phyloP scores from a whole-genome alignment of 2,797 vertebrate genomes.

The Eidolon dupreanum region DNA sequence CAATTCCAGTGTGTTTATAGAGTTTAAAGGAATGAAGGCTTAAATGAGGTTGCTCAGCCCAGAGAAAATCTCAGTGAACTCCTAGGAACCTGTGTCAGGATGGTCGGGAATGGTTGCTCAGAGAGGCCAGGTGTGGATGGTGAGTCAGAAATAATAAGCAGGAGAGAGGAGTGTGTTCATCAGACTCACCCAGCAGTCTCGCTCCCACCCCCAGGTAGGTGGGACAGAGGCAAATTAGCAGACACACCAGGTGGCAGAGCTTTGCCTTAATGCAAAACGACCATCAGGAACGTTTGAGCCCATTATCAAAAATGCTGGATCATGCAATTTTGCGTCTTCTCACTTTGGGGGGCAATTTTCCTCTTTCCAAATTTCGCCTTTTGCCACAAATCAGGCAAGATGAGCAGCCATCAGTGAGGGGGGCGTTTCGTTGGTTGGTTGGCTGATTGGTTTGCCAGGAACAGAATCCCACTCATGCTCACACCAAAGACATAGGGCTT shows the following conservation, averaged over 20 bases:
- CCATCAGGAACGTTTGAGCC: accelerated
- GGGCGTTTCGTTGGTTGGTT: background rate
- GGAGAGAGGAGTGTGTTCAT: background rate
- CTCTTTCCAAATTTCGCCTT: background rate
- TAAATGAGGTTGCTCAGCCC: background rate
- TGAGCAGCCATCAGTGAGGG: background rate
- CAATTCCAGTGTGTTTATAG: background rate
- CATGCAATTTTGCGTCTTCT: background rate
- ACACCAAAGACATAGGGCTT: background rate
- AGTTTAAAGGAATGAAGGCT: background rate
- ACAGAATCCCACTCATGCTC: background rate
- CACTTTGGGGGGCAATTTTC: background rate
- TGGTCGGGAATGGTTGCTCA: background rate
- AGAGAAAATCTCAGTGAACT: too few species aligned
- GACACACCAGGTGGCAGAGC: background rate
- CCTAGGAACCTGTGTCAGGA: background rate
- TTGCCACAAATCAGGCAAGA: background rate
- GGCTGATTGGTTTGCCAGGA: background rate
- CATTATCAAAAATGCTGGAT: background rate
- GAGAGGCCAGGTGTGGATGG: background rate
- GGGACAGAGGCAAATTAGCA: background rate
- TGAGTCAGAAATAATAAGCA: background rate
- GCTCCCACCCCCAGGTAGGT: background rate
- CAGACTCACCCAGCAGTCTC: background rate
- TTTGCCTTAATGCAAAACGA: background rate